A percentile compares a stretch with the other conserved stretches of the same genome.
Conservation (phyloP, 2,797 vertebrate species). For the Heteromormyrus szaboi region DNA sequence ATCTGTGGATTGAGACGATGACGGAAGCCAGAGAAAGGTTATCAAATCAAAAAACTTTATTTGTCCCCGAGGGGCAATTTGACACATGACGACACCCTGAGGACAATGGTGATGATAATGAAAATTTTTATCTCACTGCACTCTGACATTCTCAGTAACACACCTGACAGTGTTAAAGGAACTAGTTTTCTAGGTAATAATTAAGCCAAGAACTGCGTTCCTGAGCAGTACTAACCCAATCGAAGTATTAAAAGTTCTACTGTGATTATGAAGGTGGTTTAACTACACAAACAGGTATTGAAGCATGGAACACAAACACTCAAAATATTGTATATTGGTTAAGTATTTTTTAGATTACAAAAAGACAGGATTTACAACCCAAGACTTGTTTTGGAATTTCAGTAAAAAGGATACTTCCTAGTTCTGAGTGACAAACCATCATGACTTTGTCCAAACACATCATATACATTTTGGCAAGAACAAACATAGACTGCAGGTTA, state of each 20-base stretch:
- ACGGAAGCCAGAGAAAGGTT: neutral
- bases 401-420: neutral
- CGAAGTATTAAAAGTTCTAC: neutral
- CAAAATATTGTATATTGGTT: neutral
- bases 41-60: neutral
- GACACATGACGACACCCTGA: neutral
- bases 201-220: neutral
- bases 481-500: neutral
- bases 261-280: neutral
- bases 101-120: neutral
- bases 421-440: neutral
- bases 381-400: neutral
- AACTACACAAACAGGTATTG: neutral
- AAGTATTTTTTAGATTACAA: neutral
- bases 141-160: neutral
- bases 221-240: neutral
- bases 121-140: neutral
- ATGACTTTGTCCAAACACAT: neutral
- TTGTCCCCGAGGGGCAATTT: too few species aligned
- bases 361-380: neutral
- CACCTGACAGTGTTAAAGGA: neutral
- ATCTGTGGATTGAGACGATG: constrained; percentile 55
- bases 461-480: neutral
- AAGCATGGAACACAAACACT: neutral
- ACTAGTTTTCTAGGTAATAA: neutral